A percentile compares a stretch with the other conserved stretches of the same genome.
Evolutionary conservation across 2,888 invertebrate genomes (phyloP).

Genomic region (Tuberolachnus salignus): DNA sequence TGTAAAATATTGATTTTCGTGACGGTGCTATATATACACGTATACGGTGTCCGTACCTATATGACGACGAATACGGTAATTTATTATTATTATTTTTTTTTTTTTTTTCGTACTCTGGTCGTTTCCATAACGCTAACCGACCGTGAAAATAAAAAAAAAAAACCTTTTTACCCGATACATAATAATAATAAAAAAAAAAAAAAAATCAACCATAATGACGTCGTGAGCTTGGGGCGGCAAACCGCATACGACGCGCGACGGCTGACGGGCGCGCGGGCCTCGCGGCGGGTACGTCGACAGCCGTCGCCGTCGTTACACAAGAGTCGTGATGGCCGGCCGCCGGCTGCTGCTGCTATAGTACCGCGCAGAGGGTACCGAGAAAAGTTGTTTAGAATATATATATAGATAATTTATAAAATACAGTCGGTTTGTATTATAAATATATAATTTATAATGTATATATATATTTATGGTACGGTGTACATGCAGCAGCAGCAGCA

Average conservation of each 20-base stretch:
- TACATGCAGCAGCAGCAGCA: too few species aligned
- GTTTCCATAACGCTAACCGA: not conserved
- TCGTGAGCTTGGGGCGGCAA: not conserved
- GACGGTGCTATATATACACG: too few species aligned
- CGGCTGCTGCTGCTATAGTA: not conserved
- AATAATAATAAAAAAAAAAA: not conserved
- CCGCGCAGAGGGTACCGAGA: not conserved
- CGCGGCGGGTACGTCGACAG: not conserved
- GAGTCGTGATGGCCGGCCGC: not conserved
- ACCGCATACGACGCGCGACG: not conserved
- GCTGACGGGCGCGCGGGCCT: not conserved
- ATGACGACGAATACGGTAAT: not conserved
- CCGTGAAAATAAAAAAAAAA: too few species aligned
- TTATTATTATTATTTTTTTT: not conserved
- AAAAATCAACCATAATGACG: not conserved
- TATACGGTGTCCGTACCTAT: too few species aligned
- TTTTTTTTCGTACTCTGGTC: too few species aligned
- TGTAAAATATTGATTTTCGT: too few species aligned
- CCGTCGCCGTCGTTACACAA: not conserved
- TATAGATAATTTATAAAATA: not conserved
- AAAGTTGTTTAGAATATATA: slow-evolving; percentile 35
- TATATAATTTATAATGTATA: too few species aligned
- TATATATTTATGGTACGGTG: not conserved
- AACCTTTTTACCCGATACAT: not conserved
- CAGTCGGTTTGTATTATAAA: too few species aligned